Evolutionary conservation across 2,888 invertebrate species (phyloP), one percentile per base, ranked within the genome.

Genomic region (Leptinotarsa tumamoca): DNA sequence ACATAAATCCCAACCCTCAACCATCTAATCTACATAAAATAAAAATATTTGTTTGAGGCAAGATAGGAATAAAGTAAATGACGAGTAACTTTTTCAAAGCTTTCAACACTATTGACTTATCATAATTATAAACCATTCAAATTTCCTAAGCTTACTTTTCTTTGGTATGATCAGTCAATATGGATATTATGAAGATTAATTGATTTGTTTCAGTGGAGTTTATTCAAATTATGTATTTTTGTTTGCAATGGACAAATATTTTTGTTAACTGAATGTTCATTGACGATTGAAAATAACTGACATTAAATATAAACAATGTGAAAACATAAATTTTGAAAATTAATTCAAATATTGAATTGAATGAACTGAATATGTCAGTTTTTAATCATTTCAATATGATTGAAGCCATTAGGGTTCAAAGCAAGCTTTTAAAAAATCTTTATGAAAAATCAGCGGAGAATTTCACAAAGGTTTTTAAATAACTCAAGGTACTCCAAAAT

Each of bases 401-500:
- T 1, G 58, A 58, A 15, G 23, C 15, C 58, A 23, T 27, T 27
- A 23, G 18, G 15, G 21, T 58, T 13, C 21, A 21, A 21, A 7
- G 23, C 13, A 58, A 58, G 23, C 23, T 5, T 58, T 23, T 23
- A 4, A 18, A 63, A 33, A 33, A 33, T 43, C 43, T n/a, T 33
- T 17, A 23, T 61, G 7, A 10, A 43, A n/a, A 4, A 63, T 63
- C 5, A 63, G 17, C 2, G 1, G 10, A 33, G n/a, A 18, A 33
- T 63, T 15, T 56, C 56, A 70, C 10, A 17, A n/a, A 33, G 17
- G n/a, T 63, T 63, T 18, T n/a, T 56, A 74, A 70, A 66, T 74
- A 52, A 74, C 49, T 63, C 70, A 74, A 66, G 3, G 23, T 70
- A 74, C 74, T 70, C 56, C 74, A 69, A 33, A 63, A 70, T 74